Evolutionary conservation across 2,113 vertebrate genomes (phyloP), one percentile per base, ranked within the genome.

Genomic region (Callipepla californica): DNA sequence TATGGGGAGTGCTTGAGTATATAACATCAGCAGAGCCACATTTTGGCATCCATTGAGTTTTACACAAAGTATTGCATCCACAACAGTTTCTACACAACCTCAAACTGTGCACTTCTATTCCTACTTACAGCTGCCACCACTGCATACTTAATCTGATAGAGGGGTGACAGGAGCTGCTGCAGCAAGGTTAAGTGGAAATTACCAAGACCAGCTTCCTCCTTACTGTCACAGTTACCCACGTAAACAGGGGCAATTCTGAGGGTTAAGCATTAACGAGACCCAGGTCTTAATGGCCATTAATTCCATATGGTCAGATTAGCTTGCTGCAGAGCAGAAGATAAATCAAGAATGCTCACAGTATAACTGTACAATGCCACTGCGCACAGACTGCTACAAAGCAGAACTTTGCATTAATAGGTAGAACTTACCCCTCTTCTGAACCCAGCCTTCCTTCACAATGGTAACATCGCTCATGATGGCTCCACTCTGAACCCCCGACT

Each of bases 381-480:
- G 6, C 30, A 3, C 30, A 61, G 5, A 0, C 1, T 10, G 76
- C 0, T 0, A 65, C 12, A 83, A 2, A 0, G 8, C 61, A 82
- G 2, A 42, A 78, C 38, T 77, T 68, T 44, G 34, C 30, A 57
- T 45, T 84, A 47, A 78, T 88, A 86, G 34, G 26, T 51, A 96
- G 93, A 96, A 98, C 99, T 99, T 97, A 99, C 99, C 99, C 98
- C 99, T 98, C 98, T 99, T 99, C 97, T 99, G 99, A 96, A 99
- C 98, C 99, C 99, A 99, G 96, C 99, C 99, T 99, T 99, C 99
- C 98, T 99, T 99, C 98, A 99, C 98, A 98, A 99, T 98, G 98
- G 99, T 99, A 97, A 99, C 99, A 99, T 99, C 99, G 98, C 98
- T 99, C 99, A 99, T 99, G 98, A 98, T 99, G 98, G 98, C 98